phyloP scores from a whole-genome alignment of 2,797 vertebrate genomes.

The Xenopus petersii region DNA sequence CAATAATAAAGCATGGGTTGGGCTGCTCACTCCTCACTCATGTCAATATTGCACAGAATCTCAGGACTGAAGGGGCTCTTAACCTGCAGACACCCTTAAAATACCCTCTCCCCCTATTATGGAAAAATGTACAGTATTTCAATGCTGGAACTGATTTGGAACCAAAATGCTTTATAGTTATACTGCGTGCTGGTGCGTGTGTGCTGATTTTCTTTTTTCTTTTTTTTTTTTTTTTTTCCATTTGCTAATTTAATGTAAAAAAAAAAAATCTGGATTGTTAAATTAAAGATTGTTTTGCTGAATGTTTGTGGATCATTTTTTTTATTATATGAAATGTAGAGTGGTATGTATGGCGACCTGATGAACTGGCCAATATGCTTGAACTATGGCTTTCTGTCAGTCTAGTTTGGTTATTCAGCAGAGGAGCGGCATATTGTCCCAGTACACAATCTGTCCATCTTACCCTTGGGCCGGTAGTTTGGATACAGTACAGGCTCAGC shows the following conservation, averaged over 20 bases:
- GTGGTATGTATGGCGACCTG: too few relatives aligned
- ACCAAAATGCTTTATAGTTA: background rate
- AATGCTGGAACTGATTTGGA: constrained; percentile 57
- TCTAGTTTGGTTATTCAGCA: too few relatives aligned
- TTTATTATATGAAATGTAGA: too few relatives aligned
- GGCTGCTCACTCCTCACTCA: background rate
- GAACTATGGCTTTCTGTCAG: too few relatives aligned
- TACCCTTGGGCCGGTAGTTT: too few relatives aligned
- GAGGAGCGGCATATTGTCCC: too few relatives aligned
- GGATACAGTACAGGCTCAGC: too few relatives aligned
- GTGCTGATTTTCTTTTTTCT: constrained; percentile 76
- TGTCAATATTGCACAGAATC: background rate
- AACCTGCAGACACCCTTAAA: background rate
- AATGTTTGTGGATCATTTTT: constrained; percentile 21
- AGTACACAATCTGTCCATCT: too few relatives aligned
- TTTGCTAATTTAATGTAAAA: constrained; percentile 64
- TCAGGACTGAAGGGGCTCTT: constrained; percentile 22
- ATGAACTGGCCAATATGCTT: too few relatives aligned
- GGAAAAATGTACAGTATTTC: constrained; percentile 74
- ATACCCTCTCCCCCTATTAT: constrained; percentile 9
- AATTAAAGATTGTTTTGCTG: constrained; percentile 74
- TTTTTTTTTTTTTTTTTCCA: constrained; percentile 59
- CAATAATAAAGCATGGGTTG: background rate
- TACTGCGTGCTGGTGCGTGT: constrained; percentile 22
- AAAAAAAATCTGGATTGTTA: constrained; percentile 60